phyloP scores from a whole-genome alignment of 2,888 invertebrate species.

The Cenopis cana region DNA sequence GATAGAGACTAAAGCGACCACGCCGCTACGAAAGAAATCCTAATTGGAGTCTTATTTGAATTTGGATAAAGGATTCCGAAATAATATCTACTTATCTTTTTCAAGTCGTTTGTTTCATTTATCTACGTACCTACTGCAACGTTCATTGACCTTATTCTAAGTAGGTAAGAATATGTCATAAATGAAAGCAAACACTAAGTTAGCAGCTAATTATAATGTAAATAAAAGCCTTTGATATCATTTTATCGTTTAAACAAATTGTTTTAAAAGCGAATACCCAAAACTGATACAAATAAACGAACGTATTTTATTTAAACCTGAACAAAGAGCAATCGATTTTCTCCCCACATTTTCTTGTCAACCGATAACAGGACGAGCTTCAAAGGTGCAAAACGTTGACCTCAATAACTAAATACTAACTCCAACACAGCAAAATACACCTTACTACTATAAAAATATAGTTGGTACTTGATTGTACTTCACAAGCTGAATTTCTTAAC shows the following conservation, averaged over 20 bases:
- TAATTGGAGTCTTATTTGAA: constrained; percentile 11
- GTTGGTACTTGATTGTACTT: constrained; percentile 5
- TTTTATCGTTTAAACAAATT: no score
- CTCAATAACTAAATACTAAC: constrained; percentile 59
- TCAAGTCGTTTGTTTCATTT: no score
- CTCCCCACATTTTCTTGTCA: constrained; percentile 71
- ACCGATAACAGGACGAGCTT: constrained; percentile 72
- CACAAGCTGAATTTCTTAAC: constrained; percentile 29
- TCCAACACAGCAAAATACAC: constrained; percentile 46
- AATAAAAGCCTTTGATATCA: neutral
- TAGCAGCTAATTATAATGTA: neutral
- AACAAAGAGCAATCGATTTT: constrained; percentile 57
- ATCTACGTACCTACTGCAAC: no score
- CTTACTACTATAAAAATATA: constrained; percentile 46
- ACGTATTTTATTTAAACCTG: constrained; percentile 35
- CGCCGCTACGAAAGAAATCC: neutral
- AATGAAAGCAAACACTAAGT: no score
- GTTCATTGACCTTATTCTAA: no score
- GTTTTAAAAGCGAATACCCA: neutral
- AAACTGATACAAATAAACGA: constrained; percentile 3
- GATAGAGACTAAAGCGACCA: no score
- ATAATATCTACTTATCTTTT: neutral
- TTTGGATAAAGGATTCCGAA: neutral
- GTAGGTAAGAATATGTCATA: no score
- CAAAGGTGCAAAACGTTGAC: constrained; percentile 80